Percentiles rank a stretch among this genome's conserved stretches.
phyloP scores from a whole-genome alignment of 23 tunicate species.

The Styela plicata region DNA sequence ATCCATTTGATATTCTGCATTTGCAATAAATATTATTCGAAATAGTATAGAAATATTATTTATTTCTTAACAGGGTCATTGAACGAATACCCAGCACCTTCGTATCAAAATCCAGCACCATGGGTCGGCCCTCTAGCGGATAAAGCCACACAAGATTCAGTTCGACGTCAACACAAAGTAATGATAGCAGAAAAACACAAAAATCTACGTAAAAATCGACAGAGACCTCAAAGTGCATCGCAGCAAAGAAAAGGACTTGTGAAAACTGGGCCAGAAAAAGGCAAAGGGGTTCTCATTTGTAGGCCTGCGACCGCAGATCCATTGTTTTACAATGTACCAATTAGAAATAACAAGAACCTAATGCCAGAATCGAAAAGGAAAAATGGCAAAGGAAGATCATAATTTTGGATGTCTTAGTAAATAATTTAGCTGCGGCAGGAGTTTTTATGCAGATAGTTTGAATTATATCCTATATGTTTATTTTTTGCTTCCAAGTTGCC shows the following conservation, averaged over 20 bases:
- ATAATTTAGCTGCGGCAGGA: too few species aligned
- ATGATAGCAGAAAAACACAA: conserved; percentile 25
- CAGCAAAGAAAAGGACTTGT: conserved; percentile 11
- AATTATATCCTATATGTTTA: too few species aligned
- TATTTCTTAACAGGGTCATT: conserved; percentile 1
- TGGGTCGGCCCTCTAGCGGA: conserved; percentile 29
- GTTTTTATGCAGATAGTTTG: too few species aligned
- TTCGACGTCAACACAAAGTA: conserved; percentile 10
- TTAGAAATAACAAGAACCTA: neutral
- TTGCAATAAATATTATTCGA: too few species aligned
- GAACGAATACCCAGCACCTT: conserved; percentile 15
- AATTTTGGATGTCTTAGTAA: too few species aligned
- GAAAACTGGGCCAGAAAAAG: conserved; percentile 9
- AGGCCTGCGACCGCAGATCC: conserved; percentile 18
- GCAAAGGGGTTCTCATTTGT: conserved; percentile 17
- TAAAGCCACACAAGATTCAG: neutral
- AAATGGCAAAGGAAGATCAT: too few species aligned
- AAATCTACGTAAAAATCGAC: neutral
- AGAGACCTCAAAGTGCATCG: neutral
- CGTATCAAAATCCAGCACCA: conserved; percentile 8
- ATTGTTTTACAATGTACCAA: conserved; percentile 14
- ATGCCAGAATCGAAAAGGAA: conserved; percentile 4
- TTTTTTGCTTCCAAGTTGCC: too few species aligned
- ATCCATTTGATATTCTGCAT: too few species aligned
- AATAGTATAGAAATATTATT: too few species aligned